Evolutionary conservation across 2,797 vertebrate species (phyloP), one percentile per base, ranked within the genome.

Genomic region (Miichthys miiuy): DNA sequence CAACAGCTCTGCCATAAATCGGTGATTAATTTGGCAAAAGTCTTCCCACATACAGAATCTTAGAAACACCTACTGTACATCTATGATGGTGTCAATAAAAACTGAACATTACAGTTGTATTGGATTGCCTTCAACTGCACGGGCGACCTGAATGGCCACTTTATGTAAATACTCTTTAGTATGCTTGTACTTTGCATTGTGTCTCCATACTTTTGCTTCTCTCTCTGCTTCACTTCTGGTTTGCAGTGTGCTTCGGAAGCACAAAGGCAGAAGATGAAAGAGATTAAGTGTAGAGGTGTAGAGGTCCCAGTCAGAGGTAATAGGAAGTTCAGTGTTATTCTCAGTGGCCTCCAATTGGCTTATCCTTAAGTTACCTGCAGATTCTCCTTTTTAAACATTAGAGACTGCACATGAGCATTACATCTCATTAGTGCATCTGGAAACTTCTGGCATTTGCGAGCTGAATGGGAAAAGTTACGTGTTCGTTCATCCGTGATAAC

Each of bases 241-340:
- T 34, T 34, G 44, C 25, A 21, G 66, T 76, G 50, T 68, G 72
- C 77, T 77, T 75, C 68, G 85, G 73, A 81, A 79, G 60, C 79
- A 82, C 68, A 75, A 65, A 84, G 74, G 73, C 65, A 71, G 69
- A 63, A 84, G 86, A 92, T 90, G 87, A 93, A 94, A 91, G 83
- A 44, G 89, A 89, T 94, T 89, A 90, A 85, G 71, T 52, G 55
- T 60, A 84, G 77, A 87, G 68, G 62, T 80, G 78, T 81, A 65
- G 66, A 82, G 75, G 80, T 87, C 75, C 68, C 84, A 86, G 88
- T 91, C 88, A 86, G 74, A 92, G 85, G 85, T 91, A 88, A 93
- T 80, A 41, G 83, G 65, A 86, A 90, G 86, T 91, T 89, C 87
- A 88, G 71, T 89, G 78, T 83, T 69, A 84, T 82, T 87, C 79